Percentiles rank a stretch among this genome's conserved stretches.
phyloP scores from a whole-genome alignment of 2,888 invertebrate genomes.

The Ophonus ardosiacus region DNA sequence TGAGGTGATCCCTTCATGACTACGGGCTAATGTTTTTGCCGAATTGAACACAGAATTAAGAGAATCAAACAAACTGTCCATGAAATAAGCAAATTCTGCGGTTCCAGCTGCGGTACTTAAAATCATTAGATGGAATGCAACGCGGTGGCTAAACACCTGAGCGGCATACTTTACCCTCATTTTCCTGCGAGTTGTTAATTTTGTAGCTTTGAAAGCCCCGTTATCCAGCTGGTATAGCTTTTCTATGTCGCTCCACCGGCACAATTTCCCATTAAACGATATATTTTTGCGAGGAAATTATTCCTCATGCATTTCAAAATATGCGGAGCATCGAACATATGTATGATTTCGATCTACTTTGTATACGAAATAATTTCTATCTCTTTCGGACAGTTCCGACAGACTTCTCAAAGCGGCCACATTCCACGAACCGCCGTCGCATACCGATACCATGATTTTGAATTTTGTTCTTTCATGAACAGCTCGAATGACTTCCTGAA shows the following conservation, averaged over 20 bases:
- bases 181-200: background rate
- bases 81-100: background rate
- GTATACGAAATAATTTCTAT: background rate
- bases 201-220: background rate
- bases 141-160: background rate
- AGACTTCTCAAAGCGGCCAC: background rate
- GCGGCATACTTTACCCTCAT: background rate
- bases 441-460: background rate
- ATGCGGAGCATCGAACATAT: constrained; percentile 1
- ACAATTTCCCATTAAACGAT: background rate
- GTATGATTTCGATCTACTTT: background rate
- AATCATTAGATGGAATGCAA: background rate
- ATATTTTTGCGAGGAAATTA: background rate
- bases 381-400: background rate
- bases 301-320: constrained; percentile 3
- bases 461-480: constrained; percentile 20
- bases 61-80: background rate
- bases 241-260: background rate
- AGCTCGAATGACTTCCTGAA: background rate
- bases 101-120: background rate
- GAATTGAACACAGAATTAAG: background rate
- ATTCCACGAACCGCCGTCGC: constrained; percentile 16
- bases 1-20: background rate
- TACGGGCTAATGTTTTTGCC: background rate
- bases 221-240: background rate